Base-by-base conservation (phyloP, 2,113 vertebrate genomes). In the Bothrops jararaca region DNA sequence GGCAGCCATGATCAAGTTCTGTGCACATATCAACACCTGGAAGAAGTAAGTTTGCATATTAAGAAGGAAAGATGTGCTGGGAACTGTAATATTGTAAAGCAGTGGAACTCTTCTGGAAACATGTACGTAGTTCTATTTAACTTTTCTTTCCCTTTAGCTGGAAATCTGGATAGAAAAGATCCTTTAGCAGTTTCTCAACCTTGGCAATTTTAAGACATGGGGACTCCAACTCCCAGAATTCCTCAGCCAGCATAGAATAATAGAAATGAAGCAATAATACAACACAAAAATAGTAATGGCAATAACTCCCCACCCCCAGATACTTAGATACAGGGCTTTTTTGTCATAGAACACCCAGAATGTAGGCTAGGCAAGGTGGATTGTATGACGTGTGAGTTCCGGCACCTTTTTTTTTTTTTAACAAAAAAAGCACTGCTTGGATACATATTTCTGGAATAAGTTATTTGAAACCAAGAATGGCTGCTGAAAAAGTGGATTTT, bases 11-110 rank as follows among this genome's bases (percentile, higher is more conserved):
- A 18, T 97, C 97, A 34, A 96, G 96, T 94, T 98, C 98, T 94
- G 98, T 1, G 53, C 99, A 99, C 95, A 97, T 96, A 94, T 99
- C 98, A 91, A 97, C 94, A 50, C 98, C 99, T 99, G 94, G 18
- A 95, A 97, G 91, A 96, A 60, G 96, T 64, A 97, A 92, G 29
- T 0, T 0, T 57, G 2, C 6, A 95, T 26, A 92, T 2, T 0
- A 0, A 60, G 48, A 58, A 90, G 57, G 5, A 69, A 39, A 48
- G 18, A 69, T 88, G 53, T 57, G 58, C 0, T 0, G 39, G 7
- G 18, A 90, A 0, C 0, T 2, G 0, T 0, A 5, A 50, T 15
- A 18, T 69, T 39, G 52, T 53, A 42, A 52, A 54, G 24, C 2
- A 29, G 34, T 20, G 1, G 39, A 15, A 24, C 1, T 26, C 56